Base-by-base conservation (phyloP, 2,888 invertebrate species). In the Muscina levida region DNA sequence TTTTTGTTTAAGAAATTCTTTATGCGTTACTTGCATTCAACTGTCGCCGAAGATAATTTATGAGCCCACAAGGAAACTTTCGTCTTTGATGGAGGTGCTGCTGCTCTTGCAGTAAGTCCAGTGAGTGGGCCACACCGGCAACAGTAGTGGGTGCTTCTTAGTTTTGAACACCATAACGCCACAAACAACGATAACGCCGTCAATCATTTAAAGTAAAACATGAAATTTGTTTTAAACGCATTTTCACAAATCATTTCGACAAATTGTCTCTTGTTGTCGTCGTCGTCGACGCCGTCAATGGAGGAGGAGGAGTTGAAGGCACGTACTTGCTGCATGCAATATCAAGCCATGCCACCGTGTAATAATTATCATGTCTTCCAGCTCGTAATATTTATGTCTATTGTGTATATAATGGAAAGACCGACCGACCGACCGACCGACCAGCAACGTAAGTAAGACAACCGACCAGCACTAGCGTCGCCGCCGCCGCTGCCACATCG, bases 351-450 rank as follows among this genome's bases (percentile, higher is more conserved):
- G 59, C 59, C 74, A 39, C 48, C 74, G 51, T 75, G 68, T 75
- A 68, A 68, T 75, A 75, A 75, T 75, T 75, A 68, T 51, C 48
- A 68, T 59, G 59, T 59, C 42, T 57, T 15, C 39, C 59, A n/a
- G 31, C 46, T 22, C 48, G 68, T 68, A 68, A 68, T 59, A 74
- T 67, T 57, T 57, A 67, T 68, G 53, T 19, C 31, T 24, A 53
- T 24, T 53, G 53, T 22, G 5, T 8, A 13, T 62, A 37, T 3
- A 59, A 39, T 22, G 37, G 62, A 62, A 62, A 62, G 19, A 31
- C 42, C 62, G 37, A 42, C 39, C 42, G 3, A 42, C 15, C 56
- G 26, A 56, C n/a, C n/a, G n/a, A n/a, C n/a, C n/a, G n/a, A 42
- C 42, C 59, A 22, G 4, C 46, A n/a, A n/a, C n/a, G n/a, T n/a